These are phyloP conservation scores for Drosophila ustulata DNA, from an alignment of 2,888 invertebrate species.

Conservation along the genomic window DNA sequence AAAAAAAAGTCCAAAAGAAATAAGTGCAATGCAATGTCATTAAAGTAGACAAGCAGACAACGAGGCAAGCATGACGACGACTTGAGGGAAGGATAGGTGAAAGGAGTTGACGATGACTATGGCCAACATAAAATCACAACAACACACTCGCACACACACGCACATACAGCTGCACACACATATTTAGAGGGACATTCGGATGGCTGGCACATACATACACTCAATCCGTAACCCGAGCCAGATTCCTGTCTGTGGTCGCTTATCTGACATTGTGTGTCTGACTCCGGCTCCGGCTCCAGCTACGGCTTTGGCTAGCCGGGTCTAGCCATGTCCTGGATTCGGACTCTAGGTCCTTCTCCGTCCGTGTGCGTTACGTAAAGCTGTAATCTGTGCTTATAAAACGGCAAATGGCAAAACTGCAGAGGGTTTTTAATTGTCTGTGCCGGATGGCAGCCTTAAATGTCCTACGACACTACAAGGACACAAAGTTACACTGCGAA, in stretches of 20 bases:
- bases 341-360: slow-evolving; percentile 10
- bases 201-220: slow-evolving; percentile 9
- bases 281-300: slow-evolving; percentile 2
- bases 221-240: slow-evolving; percentile 43
- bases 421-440: slow-evolving; percentile 81
- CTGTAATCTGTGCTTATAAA: slow-evolving; percentile 82
- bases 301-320: background rate
- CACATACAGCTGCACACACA: slow-evolving; percentile 11
- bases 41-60: slow-evolving; percentile 77
- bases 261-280: slow-evolving; percentile 67
- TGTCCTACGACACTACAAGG: slow-evolving; percentile 59
- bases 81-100: background rate
- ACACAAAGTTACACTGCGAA: slow-evolving; percentile 32
- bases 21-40: slow-evolving; percentile 80
- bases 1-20: slow-evolving; percentile 69
- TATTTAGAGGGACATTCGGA: slow-evolving; percentile 35
- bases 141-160: slow-evolving; percentile 34
- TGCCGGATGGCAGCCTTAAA: slow-evolving; percentile 78
- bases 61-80: slow-evolving; percentile 31
- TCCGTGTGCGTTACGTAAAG: slow-evolving; percentile 73
- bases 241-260: slow-evolving; percentile 62
- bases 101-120: slow-evolving; percentile 54
- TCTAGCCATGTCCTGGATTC: slow-evolving; percentile 9
- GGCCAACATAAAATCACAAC: slow-evolving; percentile 78
- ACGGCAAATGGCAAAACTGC: slow-evolving; percentile 78